A percentile compares a stretch with the other conserved stretches of the same genome.
Evolutionary conservation across 2,888 invertebrate species (phyloP).

Genomic region (Ophioninae sp.): DNA sequence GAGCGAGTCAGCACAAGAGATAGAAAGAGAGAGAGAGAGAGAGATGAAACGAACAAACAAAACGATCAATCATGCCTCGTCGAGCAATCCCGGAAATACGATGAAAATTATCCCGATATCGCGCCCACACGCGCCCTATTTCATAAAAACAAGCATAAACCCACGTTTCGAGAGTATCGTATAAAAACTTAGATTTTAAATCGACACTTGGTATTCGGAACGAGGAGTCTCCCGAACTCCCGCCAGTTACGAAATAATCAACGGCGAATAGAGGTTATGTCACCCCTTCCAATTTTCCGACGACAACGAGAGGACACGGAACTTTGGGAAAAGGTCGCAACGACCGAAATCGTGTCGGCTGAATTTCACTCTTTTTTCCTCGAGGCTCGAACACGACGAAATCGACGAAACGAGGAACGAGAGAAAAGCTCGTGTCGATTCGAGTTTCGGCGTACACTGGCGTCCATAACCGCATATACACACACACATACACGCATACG

Average conservation of each 20-base stretch:
- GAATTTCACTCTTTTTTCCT: constrained; percentile 2
- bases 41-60: constrained; percentile 33
- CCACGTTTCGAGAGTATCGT: background rate
- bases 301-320: constrained; percentile 1
- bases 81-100: background rate
- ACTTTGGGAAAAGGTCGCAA: background rate
- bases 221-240: background rate
- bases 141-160: background rate
- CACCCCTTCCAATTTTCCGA: constrained; percentile 22
- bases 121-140: background rate
- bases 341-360: background rate
- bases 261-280: constrained; percentile 26
- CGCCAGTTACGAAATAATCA: constrained; percentile 37
- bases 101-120: constrained; percentile 1
- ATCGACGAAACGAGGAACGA: background rate
- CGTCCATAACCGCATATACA: background rate
- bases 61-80: constrained; percentile 45
- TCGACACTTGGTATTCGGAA: background rate
- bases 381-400: background rate
- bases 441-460: background rate
- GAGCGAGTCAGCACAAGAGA: background rate
- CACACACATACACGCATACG: background rate
- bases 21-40: background rate
- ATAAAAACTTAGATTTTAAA: background rate
- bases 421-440: background rate